These are phyloP conservation scores for Plestiodon gilberti DNA, from an alignment of 2,113 vertebrate species.

Conservation along the genomic window DNA sequence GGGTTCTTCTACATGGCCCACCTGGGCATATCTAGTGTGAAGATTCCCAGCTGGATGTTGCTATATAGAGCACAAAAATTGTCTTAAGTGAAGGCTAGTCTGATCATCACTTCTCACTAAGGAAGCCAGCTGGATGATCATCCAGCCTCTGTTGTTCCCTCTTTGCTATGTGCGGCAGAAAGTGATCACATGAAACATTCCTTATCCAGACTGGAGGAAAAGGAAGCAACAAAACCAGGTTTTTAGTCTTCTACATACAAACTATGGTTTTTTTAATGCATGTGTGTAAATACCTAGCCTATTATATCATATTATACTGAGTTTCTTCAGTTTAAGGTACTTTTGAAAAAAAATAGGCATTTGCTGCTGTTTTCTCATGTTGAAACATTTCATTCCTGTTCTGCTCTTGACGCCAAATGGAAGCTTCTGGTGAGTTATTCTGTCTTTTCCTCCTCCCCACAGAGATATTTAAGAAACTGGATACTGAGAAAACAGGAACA, in stretches of 20 bases:
- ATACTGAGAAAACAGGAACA: conserved; percentile 73
- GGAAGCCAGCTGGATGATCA: neutral
- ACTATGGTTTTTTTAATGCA: neutral
- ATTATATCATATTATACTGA: neutral
- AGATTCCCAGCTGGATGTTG: neutral
- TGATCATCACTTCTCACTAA: neutral
- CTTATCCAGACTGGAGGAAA: neutral
- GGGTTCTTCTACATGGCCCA: neutral
- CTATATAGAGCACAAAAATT: neutral
- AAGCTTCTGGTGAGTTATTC: neutral
- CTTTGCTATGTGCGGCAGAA: neutral
- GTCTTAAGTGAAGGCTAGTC: neutral
- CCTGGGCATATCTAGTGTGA: neutral
- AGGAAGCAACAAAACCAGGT: neutral
- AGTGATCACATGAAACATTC: neutral
- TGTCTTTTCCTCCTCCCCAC: conserved; percentile 10
- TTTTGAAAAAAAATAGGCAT: too few relatives aligned
- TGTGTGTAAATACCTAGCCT: neutral
- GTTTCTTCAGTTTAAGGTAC: neutral
- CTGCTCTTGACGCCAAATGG: neutral
- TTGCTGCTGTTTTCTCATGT: conserved; percentile 1
- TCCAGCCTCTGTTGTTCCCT: neutral
- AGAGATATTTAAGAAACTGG: conserved; percentile 82
- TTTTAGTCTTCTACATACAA: neutral
- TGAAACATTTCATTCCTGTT: neutral